phyloP scores from a whole-genome alignment of 2,113 vertebrate species.

The Spea bombifrons region DNA sequence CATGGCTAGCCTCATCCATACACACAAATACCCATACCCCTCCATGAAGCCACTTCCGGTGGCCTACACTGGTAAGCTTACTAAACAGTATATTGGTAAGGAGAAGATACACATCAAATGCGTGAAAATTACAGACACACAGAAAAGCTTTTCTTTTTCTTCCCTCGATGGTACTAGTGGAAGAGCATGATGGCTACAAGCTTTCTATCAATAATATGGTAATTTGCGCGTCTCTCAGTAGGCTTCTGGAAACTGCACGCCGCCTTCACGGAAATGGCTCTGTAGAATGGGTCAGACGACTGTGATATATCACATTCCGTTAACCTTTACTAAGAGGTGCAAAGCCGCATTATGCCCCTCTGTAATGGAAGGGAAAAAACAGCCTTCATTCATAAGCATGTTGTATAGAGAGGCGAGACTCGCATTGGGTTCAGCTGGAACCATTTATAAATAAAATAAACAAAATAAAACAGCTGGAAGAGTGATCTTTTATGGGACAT shows the following conservation, averaged over 20 bases:
- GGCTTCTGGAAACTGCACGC: constrained; percentile 1
- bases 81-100: background rate
- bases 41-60: too few species aligned
- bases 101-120: background rate
- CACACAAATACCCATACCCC: too few species aligned
- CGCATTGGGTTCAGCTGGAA: too few species aligned
- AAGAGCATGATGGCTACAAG: background rate
- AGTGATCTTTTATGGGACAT: too few species aligned
- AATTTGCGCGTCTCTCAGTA: constrained; percentile 4
- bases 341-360: background rate
- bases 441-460: too few species aligned
- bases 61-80: too few species aligned
- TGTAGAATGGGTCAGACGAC: background rate
- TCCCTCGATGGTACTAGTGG: background rate
- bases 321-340: background rate
- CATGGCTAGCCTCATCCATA: too few species aligned
- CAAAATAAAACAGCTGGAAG: too few species aligned
- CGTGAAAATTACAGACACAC: background rate
- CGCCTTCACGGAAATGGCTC: constrained; percentile 1
- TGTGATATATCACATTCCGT: constrained; percentile 12
- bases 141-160: background rate
- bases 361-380: background rate
- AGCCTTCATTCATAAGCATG: background rate
- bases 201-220: background rate
- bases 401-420: background rate